Base-by-base conservation (phyloP, 2,113 vertebrate genomes). In the Morone saxatilis region DNA sequence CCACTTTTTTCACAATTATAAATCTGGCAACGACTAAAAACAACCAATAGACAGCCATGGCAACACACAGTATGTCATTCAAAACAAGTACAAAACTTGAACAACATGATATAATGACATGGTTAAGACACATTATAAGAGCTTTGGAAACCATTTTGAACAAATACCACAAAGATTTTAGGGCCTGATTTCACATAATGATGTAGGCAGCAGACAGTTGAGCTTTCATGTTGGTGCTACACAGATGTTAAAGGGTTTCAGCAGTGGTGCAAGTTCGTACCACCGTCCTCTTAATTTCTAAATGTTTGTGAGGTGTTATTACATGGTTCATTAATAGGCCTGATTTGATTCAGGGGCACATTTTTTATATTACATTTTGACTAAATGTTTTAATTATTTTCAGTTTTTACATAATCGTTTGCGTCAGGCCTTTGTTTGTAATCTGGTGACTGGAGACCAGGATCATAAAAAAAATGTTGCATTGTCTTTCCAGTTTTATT, bases 321-420 rank as follows among this genome's bases (percentile, higher is more conserved):
- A 53, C 22, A 56, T 56, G 22, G 41, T 51, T 76, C 48, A 48
- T 74, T 50, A 48, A 69, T 48, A 40, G 53, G 40, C 12, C 51
- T 36, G 47, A 43, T 71, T 41, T 38, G 51, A 74, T 76, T 66
- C 36, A 67, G 3, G 16, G 59, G 1, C 3, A 43, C 40, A n/a
- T 80, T 80, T 68, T 31, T 31, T 31, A 31, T 17, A 57, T 76
- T 45, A 79, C 4, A 76, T 76, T 72, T 41, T 83, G 25, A 41
- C 1, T n/a, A 14, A 70, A 61, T 38, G 54, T 70, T 31, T 50
- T 12, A 16, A 19, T 56, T 40, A 25, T 60, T 54, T 50, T 16
- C 43, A 17, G 36, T 50, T 53, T 62, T 53, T 61, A 43, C 5
- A 20, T 53, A 11, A 78, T 62, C 8, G 41, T 57, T 16, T 59